Evolutionary conservation across 2,113 vertebrate genomes (phyloP).

Genomic region (Mesitornis unicolor): DNA sequence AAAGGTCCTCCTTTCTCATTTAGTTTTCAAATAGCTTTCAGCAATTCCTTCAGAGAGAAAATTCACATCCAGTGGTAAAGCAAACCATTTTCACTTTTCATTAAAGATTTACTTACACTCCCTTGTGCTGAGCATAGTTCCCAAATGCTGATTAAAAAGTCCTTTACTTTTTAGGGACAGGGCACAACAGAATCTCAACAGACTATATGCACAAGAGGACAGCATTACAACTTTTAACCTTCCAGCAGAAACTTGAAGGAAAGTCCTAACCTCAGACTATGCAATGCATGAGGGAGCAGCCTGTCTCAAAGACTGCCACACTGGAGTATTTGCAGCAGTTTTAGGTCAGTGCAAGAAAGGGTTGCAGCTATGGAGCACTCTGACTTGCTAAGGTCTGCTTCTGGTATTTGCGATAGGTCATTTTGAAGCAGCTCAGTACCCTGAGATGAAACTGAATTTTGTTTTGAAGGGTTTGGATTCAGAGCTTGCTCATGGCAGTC

Average conservation of each 20-base stretch:
- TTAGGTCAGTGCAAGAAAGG: background rate
- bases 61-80: background rate
- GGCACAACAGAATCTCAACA: background rate
- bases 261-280: background rate
- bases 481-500: background rate
- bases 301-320: background rate
- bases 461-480: background rate
- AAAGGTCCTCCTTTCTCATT: background rate
- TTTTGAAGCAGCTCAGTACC: background rate
- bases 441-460: background rate
- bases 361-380: background rate
- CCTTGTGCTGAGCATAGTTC: background rate
- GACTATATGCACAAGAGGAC: background rate
- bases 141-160: background rate
- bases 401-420: background rate
- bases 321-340: background rate
- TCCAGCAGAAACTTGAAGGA: background rate
- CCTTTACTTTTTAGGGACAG: background rate
- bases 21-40: background rate
- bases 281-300: background rate
- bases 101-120: slow-evolving; percentile 2
- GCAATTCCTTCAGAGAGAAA: background rate
- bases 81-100: background rate
- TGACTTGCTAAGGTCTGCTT: background rate
- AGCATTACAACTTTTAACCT: background rate